Evolutionary conservation across 2,888 invertebrate genomes (phyloP).

Genomic region (Galeruca laticollis): DNA sequence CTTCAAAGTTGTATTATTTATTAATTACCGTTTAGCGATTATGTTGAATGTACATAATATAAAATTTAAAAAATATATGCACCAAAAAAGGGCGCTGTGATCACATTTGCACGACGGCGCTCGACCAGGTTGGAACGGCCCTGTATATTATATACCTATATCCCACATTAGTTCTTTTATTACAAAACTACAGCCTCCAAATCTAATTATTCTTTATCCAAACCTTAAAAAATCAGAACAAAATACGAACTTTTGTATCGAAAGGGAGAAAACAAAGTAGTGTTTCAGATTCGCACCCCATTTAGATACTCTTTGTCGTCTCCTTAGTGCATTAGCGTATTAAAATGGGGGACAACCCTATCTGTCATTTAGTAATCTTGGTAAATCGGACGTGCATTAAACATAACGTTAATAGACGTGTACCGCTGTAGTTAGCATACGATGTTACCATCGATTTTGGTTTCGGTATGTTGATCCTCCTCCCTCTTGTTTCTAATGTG

Average conservation of each 20-base stretch:
- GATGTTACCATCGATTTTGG: slow-evolving; percentile 34
- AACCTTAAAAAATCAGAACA: neutral
- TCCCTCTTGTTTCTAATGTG: slow-evolving; percentile 30
- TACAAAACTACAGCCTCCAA: neutral
- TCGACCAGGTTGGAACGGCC: too few species aligned
- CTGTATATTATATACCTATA: too few species aligned
- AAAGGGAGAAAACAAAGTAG: slow-evolving; percentile 1
- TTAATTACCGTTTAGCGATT: too few species aligned
- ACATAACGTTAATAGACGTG: slow-evolving; percentile 62
- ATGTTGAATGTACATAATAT: too few species aligned
- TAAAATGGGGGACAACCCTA: slow-evolving; percentile 62
- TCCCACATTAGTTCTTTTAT: too few species aligned
- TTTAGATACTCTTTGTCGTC: slow-evolving; percentile 58
- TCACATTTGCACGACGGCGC: too few species aligned
- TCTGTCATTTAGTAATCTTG: slow-evolving; percentile 64
- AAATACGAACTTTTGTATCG: neutral
- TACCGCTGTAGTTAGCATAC: slow-evolving; percentile 46
- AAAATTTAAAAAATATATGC: too few species aligned
- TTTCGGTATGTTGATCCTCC: slow-evolving; percentile 25
- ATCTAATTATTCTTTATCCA: neutral
- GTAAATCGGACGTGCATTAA: slow-evolving; percentile 63
- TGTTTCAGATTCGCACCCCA: slow-evolving; percentile 54
- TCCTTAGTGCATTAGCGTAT: slow-evolving; percentile 59
- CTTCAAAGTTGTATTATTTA: too few species aligned
- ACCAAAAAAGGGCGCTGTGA: too few species aligned